Percentiles rank a stretch among this genome's conserved stretches.
Conservation (phyloP, 1,140 invertebrate species). For the Metopolophium dirhodum region DNA sequence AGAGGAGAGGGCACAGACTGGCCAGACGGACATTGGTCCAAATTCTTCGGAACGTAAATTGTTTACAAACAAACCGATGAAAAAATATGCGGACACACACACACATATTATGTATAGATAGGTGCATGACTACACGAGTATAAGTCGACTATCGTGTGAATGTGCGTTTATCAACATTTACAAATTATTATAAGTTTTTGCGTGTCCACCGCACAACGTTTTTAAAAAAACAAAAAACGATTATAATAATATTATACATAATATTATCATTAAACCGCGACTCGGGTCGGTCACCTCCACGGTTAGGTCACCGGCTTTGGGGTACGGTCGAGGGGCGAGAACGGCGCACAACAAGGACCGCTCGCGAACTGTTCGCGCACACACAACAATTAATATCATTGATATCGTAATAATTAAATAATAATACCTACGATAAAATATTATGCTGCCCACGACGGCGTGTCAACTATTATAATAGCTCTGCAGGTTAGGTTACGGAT, state of each 20-base stretch:
- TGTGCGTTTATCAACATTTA: neutral
- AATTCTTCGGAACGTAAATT: slow-evolving; percentile 13
- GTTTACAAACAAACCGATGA: neutral
- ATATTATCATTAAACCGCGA: no score
- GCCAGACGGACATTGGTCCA: slow-evolving; percentile 8
- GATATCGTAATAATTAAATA: neutral
- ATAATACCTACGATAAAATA: no score
- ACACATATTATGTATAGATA: neutral
- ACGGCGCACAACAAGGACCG: neutral
- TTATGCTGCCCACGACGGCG: neutral
- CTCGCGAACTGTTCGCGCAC: neutral
- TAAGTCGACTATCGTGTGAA: neutral
- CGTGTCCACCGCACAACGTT: neutral
- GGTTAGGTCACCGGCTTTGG: slow-evolving; percentile 25
- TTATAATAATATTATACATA: neutral
- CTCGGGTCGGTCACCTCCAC: neutral
- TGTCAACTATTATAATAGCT: neutral
- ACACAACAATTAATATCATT: neutral
- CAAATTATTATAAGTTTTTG: neutral
- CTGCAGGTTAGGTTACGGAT: neutral
- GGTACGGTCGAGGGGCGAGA: slow-evolving; percentile 17
- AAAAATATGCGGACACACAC: neutral
- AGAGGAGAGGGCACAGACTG: neutral
- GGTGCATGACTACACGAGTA: neutral
- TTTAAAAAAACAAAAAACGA: neutral